Evolutionary conservation across 2,797 vertebrate genomes (phyloP).

Genomic region (Gallinago solitaria): DNA sequence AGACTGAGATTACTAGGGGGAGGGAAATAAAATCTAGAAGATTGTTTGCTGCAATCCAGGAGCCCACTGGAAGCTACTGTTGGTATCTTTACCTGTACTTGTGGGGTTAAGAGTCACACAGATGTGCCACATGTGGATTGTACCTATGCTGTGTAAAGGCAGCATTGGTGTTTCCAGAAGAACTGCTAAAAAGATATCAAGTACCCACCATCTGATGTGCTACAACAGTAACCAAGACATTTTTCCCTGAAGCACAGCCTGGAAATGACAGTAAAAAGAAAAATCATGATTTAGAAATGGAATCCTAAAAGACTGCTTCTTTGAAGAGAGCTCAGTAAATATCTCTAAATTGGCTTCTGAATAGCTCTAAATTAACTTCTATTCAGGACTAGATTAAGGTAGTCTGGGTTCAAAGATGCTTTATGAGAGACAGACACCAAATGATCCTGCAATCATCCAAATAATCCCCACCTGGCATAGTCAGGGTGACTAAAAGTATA

Average conservation of each 20-base stretch:
- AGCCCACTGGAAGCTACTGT: not conserved
- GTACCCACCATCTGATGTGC: not conserved
- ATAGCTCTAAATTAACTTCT: constrained; percentile 65
- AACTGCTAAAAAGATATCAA: not conserved
- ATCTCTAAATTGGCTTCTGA: constrained; percentile 54
- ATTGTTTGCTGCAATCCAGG: not conserved
- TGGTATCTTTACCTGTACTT: not conserved
- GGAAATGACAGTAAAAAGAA: constrained; percentile 8
- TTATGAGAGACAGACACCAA: constrained; percentile 33
- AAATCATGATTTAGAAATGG: not conserved
- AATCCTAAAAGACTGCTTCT: constrained; percentile 28
- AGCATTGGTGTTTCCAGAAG: not conserved
- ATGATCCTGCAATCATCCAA: constrained; percentile 64
- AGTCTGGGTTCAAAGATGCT: constrained; percentile 38
- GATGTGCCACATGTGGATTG: not conserved
- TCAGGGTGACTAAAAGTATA: not conserved
- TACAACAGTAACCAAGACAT: not conserved
- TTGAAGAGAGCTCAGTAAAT: constrained; percentile 43
- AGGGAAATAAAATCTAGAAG: not conserved
- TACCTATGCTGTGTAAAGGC: not conserved
- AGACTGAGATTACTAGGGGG: not conserved
- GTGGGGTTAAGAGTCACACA: not conserved
- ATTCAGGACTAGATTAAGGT: constrained; percentile 60
- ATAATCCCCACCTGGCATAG: constrained; percentile 8
- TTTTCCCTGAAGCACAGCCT: not conserved